phyloP scores from a whole-genome alignment of 2,888 invertebrate genomes.

The Himalopsyche kuldschensis region DNA sequence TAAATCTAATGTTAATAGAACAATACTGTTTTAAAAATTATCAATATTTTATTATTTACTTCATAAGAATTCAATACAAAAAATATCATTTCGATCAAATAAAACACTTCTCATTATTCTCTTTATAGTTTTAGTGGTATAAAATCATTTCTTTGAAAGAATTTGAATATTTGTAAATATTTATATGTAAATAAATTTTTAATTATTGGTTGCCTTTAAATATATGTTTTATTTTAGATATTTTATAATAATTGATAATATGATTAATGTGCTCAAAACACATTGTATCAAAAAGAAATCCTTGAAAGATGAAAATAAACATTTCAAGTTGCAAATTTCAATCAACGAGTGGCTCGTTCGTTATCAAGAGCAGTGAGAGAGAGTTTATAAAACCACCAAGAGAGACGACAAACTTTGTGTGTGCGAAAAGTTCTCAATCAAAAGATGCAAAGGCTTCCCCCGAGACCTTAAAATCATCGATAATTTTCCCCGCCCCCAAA shows the following conservation, averaged over 20 bases:
- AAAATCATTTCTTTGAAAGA: too few species aligned
- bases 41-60: too few species aligned
- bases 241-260: background rate
- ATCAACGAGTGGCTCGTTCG: background rate
- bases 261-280: background rate
- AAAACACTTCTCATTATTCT: too few species aligned
- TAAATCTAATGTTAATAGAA: too few species aligned
- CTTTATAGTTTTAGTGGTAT: too few species aligned
- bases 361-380: background rate
- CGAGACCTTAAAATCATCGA: slow-evolving; percentile 29
- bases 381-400: background rate
- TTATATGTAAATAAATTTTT: too few species aligned
- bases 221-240: too few species aligned
- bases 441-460: background rate
- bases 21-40: too few species aligned
- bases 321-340: background rate
- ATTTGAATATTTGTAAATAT: too few species aligned
- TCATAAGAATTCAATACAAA: too few species aligned
- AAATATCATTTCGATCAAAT: too few species aligned
- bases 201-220: too few species aligned
- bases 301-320: background rate
- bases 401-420: background rate
- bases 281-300: background rate
- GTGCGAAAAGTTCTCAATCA: background rate
- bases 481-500: slow-evolving; percentile 19